phyloP scores from a whole-genome alignment of 2,797 vertebrate genomes.

The Cuculus canorus region DNA sequence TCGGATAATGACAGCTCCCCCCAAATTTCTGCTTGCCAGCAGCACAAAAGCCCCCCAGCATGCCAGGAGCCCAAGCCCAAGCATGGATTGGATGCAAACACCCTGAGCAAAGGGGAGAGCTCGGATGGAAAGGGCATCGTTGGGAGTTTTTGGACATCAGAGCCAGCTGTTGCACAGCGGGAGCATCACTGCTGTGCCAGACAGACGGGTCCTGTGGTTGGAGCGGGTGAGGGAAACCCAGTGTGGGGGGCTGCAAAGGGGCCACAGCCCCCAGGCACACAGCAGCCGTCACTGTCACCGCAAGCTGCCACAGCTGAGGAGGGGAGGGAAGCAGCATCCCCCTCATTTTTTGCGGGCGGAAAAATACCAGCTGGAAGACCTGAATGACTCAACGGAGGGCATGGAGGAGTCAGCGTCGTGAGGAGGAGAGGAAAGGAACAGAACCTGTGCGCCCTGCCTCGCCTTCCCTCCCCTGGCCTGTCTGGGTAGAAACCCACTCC shows the following conservation, averaged over 20 bases:
- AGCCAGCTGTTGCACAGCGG: neutral
- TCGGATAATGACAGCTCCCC: neutral
- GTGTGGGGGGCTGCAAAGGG: rapidly evolving
- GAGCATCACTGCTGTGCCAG: neutral
- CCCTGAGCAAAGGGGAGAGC: neutral
- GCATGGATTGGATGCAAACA: neutral
- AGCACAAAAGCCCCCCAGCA: neutral
- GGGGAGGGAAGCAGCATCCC: neutral
- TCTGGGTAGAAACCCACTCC: rapidly evolving
- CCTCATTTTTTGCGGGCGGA: neutral
- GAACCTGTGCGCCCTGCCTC: neutral
- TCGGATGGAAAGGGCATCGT: neutral
- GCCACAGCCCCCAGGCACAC: neutral
- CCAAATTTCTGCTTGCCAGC: neutral
- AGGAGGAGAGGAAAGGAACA: neutral
- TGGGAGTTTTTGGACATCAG: rapidly evolving
- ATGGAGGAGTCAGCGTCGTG: neutral
- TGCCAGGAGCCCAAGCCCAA: neutral
- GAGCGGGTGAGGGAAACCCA: neutral
- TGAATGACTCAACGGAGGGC: conserved; percentile 34
- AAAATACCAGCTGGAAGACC: conserved; percentile 48
- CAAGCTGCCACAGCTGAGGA: neutral
- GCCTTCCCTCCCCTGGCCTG: neutral
- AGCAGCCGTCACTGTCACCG: neutral
- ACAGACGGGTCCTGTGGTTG: too few relatives aligned